Evolutionary conservation across 2,888 invertebrate species (phyloP).

Genomic region (Gymnoscelis rufifasciata): DNA sequence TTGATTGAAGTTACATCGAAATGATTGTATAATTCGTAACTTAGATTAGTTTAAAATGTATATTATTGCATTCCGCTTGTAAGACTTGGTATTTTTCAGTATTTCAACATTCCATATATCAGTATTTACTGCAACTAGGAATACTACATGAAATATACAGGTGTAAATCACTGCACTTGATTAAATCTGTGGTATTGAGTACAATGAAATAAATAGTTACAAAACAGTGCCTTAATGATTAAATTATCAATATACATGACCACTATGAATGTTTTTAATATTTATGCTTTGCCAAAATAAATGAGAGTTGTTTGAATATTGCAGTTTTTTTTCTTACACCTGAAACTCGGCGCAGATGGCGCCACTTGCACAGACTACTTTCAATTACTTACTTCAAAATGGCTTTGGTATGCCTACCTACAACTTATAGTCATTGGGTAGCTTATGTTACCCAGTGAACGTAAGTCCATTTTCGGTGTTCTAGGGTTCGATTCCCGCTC

Average conservation of each 20-base stretch:
- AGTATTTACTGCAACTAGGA: too few relatives aligned
- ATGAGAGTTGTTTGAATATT: conserved; percentile 37
- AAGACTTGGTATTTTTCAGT: conserved; percentile 30
- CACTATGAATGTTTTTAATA: conserved; percentile 31
- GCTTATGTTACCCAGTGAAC: too few relatives aligned
- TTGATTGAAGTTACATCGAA: background rate
- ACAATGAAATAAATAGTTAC: conserved; percentile 19
- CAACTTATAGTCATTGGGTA: too few relatives aligned
- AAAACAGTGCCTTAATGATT: conserved; percentile 28
- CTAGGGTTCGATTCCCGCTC: too few relatives aligned
- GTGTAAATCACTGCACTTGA: background rate
- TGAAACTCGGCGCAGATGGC: background rate
- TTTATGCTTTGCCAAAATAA: conserved; percentile 48
- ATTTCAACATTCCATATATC: conserved; percentile 53
- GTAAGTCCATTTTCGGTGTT: too few relatives aligned
- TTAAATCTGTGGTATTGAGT: conserved; percentile 16
- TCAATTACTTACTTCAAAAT: background rate
- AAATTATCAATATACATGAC: conserved; percentile 41
- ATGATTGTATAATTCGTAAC: background rate
- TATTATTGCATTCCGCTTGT: conserved; percentile 18
- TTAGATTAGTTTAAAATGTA: background rate
- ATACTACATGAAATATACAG: too few relatives aligned
- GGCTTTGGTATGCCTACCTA: too few relatives aligned
- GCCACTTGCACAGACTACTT: too few relatives aligned
- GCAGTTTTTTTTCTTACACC: conserved; percentile 1